Conservation (phyloP, 2,797 vertebrate genomes). For the Liparis tanakae region DNA sequence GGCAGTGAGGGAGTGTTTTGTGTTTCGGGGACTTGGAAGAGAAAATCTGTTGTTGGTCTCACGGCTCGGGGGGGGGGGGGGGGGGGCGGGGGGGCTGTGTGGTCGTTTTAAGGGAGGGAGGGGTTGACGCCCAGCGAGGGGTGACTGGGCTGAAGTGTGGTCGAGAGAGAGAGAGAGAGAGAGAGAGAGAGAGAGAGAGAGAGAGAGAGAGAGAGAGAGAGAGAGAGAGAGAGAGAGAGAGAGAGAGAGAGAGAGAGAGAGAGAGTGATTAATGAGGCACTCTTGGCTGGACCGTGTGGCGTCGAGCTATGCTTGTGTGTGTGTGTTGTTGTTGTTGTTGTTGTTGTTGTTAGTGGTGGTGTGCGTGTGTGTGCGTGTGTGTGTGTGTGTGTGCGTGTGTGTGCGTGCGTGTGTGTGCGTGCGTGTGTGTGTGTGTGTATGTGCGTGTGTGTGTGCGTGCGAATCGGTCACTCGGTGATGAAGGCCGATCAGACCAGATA, state of each 20-base stretch:
- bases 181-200: constrained; percentile 19
- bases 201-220: no score
- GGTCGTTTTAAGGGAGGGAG: constrained; percentile 34
- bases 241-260: constrained; percentile 42
- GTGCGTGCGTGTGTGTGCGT: constrained; percentile 1
- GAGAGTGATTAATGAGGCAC: constrained; percentile 74
- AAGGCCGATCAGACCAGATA: constrained; percentile 76
- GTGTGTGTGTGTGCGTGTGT: constrained; percentile 7
- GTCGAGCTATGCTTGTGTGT: constrained; percentile 58
- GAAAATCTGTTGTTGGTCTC: constrained; percentile 44
- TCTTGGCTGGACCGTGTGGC: constrained; percentile 52
- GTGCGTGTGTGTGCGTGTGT: neutral
- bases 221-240: constrained; percentile 22
- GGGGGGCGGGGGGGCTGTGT: no score
- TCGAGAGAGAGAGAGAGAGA: constrained; percentile 44
- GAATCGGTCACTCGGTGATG: constrained; percentile 67
- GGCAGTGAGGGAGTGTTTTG: constrained; percentile 50
- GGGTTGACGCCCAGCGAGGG: constrained; percentile 47
- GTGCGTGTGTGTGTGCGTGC: constrained; percentile 9
- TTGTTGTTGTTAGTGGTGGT: neutral
- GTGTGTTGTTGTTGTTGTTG: neutral
- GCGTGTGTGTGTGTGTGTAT: neutral
- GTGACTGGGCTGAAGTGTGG: constrained; percentile 69
- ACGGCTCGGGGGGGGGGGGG: no score
- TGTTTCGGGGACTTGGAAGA: constrained; percentile 41